Conservation (phyloP, 2,113 vertebrate species). For the Arothron firmamentum region DNA sequence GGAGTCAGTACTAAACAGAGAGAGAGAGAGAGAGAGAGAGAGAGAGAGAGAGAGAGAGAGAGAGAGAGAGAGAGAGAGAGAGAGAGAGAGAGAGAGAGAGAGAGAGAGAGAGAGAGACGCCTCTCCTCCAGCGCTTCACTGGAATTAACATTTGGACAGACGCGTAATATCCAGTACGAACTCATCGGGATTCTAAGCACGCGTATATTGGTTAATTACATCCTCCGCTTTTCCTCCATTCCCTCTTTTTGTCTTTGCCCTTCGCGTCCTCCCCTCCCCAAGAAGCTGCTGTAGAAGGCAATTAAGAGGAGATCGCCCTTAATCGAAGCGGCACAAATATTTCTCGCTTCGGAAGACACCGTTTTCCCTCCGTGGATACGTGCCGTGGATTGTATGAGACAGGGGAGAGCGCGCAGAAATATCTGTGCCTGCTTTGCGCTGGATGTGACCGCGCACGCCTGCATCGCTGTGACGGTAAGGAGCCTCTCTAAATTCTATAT, state of each 20-base stretch:
- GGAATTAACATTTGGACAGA: slow-evolving; percentile 54
- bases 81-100: slow-evolving; percentile 27
- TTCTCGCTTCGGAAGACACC: slow-evolving; percentile 35
- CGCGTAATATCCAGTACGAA: slow-evolving; percentile 38
- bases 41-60: slow-evolving; percentile 25
- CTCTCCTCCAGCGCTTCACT: slow-evolving; percentile 55
- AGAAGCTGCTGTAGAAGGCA: not conserved
- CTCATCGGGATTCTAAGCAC: slow-evolving; percentile 66
- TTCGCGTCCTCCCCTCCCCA: not conserved
- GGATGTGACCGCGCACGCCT: slow-evolving; percentile 51
- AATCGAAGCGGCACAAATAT: slow-evolving; percentile 25
- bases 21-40: slow-evolving; percentile 23
- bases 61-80: slow-evolving; percentile 34
- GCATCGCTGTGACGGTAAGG: slow-evolving; percentile 63
- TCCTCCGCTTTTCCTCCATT: slow-evolving; percentile 29
- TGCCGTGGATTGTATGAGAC: slow-evolving; percentile 19
- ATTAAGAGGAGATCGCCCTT: not conserved
- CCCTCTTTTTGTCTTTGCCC: slow-evolving; percentile 5
- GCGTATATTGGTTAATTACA: slow-evolving; percentile 39
- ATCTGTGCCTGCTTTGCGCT: slow-evolving; percentile 29
- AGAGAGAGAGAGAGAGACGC: slow-evolving; percentile 29
- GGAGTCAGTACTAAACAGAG: slow-evolving; percentile 37
- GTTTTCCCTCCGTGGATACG: slow-evolving; percentile 16
- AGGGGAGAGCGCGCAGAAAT: slow-evolving; percentile 12
- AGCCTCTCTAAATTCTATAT: not conserved